These are phyloP conservation scores for Orthosia incerta DNA, from an alignment of 2,888 invertebrate species.

Conservation along the genomic window DNA sequence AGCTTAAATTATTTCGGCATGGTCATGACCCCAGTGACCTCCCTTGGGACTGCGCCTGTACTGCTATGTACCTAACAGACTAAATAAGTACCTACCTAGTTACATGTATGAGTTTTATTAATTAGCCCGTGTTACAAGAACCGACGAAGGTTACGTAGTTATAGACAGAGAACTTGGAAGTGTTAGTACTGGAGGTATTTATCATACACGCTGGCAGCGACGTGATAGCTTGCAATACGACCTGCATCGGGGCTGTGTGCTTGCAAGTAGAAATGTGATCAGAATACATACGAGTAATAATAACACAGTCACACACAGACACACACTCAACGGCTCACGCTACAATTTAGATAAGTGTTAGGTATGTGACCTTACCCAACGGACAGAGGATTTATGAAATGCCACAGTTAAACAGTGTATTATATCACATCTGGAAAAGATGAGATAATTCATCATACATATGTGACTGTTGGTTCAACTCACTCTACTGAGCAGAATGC, in stretches of 20 bases:
- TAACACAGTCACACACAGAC: conserved; percentile 69
- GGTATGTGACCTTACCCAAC: conserved; percentile 52
- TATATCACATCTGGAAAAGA: conserved; percentile 27
- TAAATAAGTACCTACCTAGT: conserved; percentile 55
- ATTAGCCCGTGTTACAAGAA: conserved; percentile 76
- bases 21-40: too few relatives aligned
- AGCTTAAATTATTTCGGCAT: too few relatives aligned
- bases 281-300: conserved; percentile 78
- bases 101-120: conserved; percentile 71
- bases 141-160: conserved; percentile 71
- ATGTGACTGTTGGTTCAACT: too few relatives aligned
- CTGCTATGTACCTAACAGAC: conserved; percentile 64
- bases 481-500: conserved; percentile 16
- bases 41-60: conserved; percentile 8
- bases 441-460: neutral
- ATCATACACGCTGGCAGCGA: conserved; percentile 61
- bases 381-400: conserved; percentile 61
- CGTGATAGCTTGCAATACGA: conserved; percentile 75
- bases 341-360: conserved; percentile 70
- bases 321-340: conserved; percentile 69
- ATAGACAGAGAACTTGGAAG: conserved; percentile 66
- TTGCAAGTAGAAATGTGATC: conserved; percentile 82
- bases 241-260: conserved; percentile 66
- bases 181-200: conserved; percentile 64
- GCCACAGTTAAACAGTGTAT: conserved; percentile 50